These are phyloP conservation scores for Mystacornis crossleyi DNA, from an alignment of 2,113 vertebrate species.

Conservation along the genomic window DNA sequence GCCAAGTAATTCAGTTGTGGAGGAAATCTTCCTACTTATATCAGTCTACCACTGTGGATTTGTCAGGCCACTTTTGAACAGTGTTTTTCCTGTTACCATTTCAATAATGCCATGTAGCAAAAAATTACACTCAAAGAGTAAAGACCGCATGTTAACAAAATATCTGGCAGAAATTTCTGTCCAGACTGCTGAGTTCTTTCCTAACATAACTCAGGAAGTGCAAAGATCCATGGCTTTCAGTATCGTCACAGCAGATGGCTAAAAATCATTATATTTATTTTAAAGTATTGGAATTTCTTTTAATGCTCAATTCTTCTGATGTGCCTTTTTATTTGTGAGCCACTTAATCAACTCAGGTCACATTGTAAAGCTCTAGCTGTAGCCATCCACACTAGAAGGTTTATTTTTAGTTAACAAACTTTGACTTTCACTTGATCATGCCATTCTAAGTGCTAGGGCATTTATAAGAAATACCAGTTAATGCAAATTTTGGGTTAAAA, in stretches of 20 bases:
- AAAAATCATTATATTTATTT: slow-evolving; percentile 15
- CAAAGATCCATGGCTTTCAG: background rate
- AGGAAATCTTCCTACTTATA: background rate
- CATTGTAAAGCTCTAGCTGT: background rate
- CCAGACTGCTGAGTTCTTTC: slow-evolving; percentile 7
- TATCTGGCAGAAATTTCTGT: slow-evolving; percentile 35
- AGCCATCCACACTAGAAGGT: background rate
- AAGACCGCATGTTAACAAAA: background rate
- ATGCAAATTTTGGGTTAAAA: background rate
- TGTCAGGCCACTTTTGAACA: background rate
- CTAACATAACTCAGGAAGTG: background rate
- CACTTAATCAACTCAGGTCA: background rate
- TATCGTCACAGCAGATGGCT: slow-evolving; percentile 3
- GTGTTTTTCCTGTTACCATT: background rate
- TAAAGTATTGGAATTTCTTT: slow-evolving; percentile 17
- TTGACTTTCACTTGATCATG: background rate
- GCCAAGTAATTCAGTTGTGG: background rate
- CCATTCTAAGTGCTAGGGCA: background rate
- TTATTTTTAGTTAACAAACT: background rate
- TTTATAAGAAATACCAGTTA: background rate
- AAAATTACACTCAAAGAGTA: background rate
- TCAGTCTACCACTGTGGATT: background rate
- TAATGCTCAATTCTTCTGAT: background rate
- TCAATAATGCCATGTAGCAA: background rate
- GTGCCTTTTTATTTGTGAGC: background rate